Base-by-base conservation (phyloP, 2,113 vertebrate species). In the Ammodytes dubius region DNA sequence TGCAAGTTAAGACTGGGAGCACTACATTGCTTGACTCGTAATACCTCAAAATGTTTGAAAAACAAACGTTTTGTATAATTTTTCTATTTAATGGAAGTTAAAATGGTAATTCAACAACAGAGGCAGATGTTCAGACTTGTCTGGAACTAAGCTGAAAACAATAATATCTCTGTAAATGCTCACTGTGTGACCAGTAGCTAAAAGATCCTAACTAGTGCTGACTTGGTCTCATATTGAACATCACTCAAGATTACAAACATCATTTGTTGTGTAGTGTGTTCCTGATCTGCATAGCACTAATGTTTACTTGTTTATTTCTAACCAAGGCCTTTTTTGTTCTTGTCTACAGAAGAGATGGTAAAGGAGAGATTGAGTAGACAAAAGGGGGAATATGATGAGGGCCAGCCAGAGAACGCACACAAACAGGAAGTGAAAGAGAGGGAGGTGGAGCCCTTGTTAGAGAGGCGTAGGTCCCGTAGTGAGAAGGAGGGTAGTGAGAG, bases 381-480 rank as follows among this genome's bases (percentile, higher is more conserved):
- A 88, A 96, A 95, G 90, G 96, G 93, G 91, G 96, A 96, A 91
- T 96, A 96, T 93, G 94, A 93, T 87, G 96, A 97, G 92, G 95
- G 96, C 58, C 96, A 96, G 94, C 94, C 93, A 90, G 97, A 93
- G 83, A 95, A 93, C 90, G 94, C 88, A 70, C 94, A 96, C 82
- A 95, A 95, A 77, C 95, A 96, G 91, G 97, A 99, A 94, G 92
- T 94, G 75, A 98, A 96, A 90, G 97, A 98, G 90, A 95, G 92
- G 66, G 97, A 98, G 79, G 94, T 93, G 78, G 97, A 98, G 93
- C 74, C 91, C 88, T 87, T 94, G 86, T 93, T 93, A 91, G 97
- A 99, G 89, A 97, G 97, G 93, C 98, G 97, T 94, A 97, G 96
- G 93, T 95, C 96, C 85, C 95, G 97, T 85, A 96, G 95, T 87